Conservation (phyloP, 2,113 vertebrate genomes). For the Aix galericulata region DNA sequence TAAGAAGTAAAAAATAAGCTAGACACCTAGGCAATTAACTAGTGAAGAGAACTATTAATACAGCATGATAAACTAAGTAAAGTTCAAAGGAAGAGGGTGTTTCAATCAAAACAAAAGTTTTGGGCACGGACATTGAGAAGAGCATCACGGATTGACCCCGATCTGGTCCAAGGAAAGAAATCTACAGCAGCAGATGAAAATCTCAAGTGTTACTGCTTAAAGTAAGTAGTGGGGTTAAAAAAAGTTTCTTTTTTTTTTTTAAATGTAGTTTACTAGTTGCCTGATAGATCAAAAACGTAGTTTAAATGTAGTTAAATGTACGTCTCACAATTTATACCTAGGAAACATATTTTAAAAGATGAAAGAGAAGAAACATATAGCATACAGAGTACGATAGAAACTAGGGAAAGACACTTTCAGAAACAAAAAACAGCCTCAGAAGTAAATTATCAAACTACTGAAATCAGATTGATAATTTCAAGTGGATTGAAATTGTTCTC, state of each 20-base stretch:
- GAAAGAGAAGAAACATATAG: neutral
- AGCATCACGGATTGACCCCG: neutral
- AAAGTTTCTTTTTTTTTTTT: no score
- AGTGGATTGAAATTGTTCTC: neutral
- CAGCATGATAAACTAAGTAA: neutral
- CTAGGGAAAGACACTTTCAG: neutral
- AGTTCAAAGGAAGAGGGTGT: neutral
- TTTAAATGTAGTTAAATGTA: no score
- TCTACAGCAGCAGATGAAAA: neutral
- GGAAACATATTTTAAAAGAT: neutral
- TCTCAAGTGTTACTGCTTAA: neutral
- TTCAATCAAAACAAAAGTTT: neutral
- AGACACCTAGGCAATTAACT: neutral
- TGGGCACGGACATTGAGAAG: neutral
- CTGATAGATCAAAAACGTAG: no score
- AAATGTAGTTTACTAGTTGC: neutral
- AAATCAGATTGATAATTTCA: neutral
- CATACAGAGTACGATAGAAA: neutral
- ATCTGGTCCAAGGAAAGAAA: neutral
- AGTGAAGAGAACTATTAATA: neutral
- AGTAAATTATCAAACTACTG: neutral
- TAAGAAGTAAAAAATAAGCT: neutral
- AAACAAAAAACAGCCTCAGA: neutral
- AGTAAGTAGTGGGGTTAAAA: neutral
- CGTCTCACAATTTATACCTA: neutral